phyloP scores from a whole-genome alignment of 2,113 vertebrate genomes.

The Bufo bufo region DNA sequence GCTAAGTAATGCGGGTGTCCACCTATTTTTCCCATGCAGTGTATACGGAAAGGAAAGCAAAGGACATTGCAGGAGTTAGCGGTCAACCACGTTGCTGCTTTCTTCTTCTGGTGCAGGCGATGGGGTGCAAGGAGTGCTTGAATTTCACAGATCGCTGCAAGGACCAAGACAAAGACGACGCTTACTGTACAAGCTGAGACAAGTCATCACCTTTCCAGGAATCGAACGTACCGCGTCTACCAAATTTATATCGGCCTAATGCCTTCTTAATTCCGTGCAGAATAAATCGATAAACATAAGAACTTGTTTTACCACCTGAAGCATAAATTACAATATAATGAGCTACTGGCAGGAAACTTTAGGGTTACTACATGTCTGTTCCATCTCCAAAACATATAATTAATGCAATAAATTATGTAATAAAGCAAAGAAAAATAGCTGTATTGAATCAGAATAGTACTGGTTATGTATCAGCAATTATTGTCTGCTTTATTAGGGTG shows the following conservation, averaged over 20 bases:
- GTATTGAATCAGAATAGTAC: background rate
- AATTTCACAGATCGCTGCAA: background rate
- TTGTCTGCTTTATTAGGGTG: background rate
- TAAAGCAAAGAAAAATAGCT: background rate
- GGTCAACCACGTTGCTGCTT: too few relatives aligned
- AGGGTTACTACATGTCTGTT: background rate
- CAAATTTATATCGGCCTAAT: background rate
- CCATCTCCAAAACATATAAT: background rate
- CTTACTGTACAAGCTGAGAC: background rate
- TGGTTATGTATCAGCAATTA: background rate
- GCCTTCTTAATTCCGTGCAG: background rate
- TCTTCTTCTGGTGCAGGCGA: background rate
- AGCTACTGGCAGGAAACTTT: background rate
- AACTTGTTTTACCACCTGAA: background rate
- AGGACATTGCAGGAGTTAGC: too few relatives aligned
- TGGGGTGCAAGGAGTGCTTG: too few relatives aligned
- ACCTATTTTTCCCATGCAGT: too few relatives aligned
- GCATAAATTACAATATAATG: background rate
- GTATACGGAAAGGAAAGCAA: too few relatives aligned
- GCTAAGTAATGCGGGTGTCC: too few relatives aligned
- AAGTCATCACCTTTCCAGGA: constrained; percentile 17
- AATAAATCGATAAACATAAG: background rate
- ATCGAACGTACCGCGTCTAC: background rate
- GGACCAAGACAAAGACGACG: background rate
- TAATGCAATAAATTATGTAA: constrained; percentile 17